Evolutionary conservation across 2,888 invertebrate genomes (phyloP).

Genomic region (Salticus scenicus): DNA sequence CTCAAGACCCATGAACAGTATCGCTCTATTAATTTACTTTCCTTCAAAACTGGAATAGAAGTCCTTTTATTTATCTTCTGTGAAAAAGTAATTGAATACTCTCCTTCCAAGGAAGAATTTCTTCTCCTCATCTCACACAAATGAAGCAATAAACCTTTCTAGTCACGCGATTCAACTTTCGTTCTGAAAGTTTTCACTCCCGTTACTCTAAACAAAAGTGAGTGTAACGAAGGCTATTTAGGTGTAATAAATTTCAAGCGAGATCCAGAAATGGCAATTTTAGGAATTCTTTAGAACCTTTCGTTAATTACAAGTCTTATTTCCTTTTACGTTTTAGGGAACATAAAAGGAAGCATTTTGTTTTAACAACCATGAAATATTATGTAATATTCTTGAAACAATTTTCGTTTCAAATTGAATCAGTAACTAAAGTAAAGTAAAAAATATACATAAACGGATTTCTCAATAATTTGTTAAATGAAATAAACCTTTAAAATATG

Average conservation of each 20-base stretch:
- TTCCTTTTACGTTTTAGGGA: conserved; percentile 31
- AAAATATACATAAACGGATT: too few species aligned
- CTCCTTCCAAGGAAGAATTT: not conserved
- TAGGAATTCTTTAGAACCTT: conserved; percentile 60
- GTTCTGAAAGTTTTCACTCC: conserved; percentile 63
- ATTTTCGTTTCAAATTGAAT: too few species aligned
- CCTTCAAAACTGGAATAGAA: conserved; percentile 33
- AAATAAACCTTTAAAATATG: too few species aligned
- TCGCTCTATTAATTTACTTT: conserved; percentile 40
- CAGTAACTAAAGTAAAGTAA: too few species aligned
- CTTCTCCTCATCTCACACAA: not conserved
- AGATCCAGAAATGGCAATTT: conserved; percentile 49
- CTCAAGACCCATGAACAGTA: conserved; percentile 47
- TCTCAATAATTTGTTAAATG: too few species aligned
- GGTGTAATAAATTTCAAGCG: conserved; percentile 57
- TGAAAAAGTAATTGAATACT: conserved; percentile 43
- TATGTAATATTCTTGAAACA: not conserved
- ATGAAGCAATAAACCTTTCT: conserved; percentile 51
- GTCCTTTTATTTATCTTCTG: conserved; percentile 60
- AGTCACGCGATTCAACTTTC: conserved; percentile 63
- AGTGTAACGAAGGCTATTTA: conserved; percentile 66
- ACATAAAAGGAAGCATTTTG: conserved; percentile 43
- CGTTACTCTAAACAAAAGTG: conserved; percentile 55
- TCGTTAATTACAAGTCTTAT: conserved; percentile 53
- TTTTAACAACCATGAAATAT: conserved; percentile 34